A percentile compares a stretch with the other conserved stretches of the same genome.
Conservation (phyloP, 2,888 invertebrate genomes). For the Thysanoteuthis rhombus region DNA sequence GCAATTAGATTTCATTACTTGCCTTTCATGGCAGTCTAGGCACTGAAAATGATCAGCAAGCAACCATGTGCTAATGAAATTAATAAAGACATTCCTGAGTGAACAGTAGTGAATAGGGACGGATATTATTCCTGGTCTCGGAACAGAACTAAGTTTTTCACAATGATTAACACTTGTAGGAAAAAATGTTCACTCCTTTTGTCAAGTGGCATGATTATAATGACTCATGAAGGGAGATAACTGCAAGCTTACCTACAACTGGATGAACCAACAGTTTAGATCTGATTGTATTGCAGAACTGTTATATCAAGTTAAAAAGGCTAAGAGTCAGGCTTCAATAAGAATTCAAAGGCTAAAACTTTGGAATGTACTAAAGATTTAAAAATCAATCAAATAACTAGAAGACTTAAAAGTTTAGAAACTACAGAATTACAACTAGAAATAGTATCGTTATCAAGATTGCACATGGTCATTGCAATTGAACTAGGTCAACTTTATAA, state of each 20-base stretch:
- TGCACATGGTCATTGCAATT: neutral
- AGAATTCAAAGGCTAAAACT: neutral
- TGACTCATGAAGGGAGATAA: neutral
- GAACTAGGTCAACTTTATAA: neutral
- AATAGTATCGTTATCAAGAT: no score
- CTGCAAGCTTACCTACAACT: neutral
- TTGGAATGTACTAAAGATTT: neutral
- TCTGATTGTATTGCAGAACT: neutral
- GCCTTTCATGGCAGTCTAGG: neutral
- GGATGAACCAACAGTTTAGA: neutral
- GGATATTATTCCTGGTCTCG: neutral
- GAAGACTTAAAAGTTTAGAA: no score
- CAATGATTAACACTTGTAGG: neutral
- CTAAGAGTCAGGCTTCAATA: neutral
- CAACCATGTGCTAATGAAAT: neutral
- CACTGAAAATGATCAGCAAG: neutral
- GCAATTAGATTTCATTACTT: slow-evolving; percentile 12
- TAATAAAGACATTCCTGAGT: neutral
- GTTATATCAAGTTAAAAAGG: neutral
- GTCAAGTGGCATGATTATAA: neutral
- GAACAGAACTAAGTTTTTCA: neutral
- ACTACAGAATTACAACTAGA: no score
- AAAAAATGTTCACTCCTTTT: neutral
- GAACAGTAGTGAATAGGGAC: neutral
- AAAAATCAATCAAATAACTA: no score